Evolutionary conservation across 2,113 vertebrate genomes (phyloP), one percentile per base, ranked within the genome.

Genomic region (Nothobranchius furzeri): DNA sequence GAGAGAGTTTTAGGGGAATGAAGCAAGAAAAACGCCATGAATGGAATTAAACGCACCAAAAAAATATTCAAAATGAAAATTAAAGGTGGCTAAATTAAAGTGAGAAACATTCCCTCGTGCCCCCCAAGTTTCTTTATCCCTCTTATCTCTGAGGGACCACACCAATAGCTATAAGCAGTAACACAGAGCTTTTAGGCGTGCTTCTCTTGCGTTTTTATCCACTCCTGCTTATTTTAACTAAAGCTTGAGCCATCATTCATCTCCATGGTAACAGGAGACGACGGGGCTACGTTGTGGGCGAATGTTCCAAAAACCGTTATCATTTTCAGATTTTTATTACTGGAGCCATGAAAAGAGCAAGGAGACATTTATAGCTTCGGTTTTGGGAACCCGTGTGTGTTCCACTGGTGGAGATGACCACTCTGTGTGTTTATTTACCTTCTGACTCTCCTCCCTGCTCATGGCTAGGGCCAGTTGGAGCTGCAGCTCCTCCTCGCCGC

Each of bases 401-500:
- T 60, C 45, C 37, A 40, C 37, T 40, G 37, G 30, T 9, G 35
- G 45, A 25, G 9, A 35, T 12, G 40, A 30, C 12, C 30, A 3
- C 36, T 60, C 12, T 25, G 13, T 52, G 45, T 68, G 45, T 43
- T 57, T 48, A 66, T 64, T 54, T 74, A 96, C 96, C 95, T 96
- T 98, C 84, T 96, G 95, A 0, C 93, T 95, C 82, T 96, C 97
- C 90, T 98, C 95, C 0, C 95, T 93, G 86, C 96, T 98, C 96
- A 98, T 98, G 72, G 97, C 97, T 81, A 99, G 78, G 0, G 96
- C 96, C 66, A 98, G 91, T 90, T 98, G 97, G 49, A 98, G 87
- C 89, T 99, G 97, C 24, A 99, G 91, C 79, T 98, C 96, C 85
- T 98, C 97, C 79, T 98, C 96, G 1, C 96, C 97, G 0, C 94